phyloP scores from a whole-genome alignment of 2,888 invertebrate genomes.

The Heliconius ismenius region DNA sequence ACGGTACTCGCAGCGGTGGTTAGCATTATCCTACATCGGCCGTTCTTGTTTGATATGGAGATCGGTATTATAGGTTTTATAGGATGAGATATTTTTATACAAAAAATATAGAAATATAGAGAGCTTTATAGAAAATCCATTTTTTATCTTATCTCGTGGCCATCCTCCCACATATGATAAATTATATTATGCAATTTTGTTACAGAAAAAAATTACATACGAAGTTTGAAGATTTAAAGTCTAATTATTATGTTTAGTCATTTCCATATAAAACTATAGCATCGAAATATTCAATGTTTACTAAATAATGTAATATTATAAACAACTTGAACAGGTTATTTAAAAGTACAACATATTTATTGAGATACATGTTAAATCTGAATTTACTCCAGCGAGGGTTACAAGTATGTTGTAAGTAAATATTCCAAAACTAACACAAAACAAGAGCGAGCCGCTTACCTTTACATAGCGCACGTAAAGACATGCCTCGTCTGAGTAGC shows the following conservation, averaged over 20 bases:
- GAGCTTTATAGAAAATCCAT: not conserved
- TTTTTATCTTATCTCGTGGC: not conserved
- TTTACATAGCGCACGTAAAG: not conserved
- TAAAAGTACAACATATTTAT: not conserved
- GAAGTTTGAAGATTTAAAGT: no score
- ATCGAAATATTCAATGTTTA: not conserved
- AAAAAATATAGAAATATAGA: not conserved
- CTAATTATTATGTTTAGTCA: no score
- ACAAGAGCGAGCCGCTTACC: slow-evolving; percentile 1
- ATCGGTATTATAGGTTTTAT: slow-evolving; percentile 4
- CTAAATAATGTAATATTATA: not conserved
- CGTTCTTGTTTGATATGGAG: slow-evolving; percentile 29
- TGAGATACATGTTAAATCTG: not conserved
- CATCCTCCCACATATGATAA: no score
- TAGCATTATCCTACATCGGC: slow-evolving; percentile 27
- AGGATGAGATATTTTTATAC: slow-evolving; percentile 4
- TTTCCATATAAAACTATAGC: not conserved
- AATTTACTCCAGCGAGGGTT: not conserved
- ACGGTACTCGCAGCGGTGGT: slow-evolving; percentile 65
- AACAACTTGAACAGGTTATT: not conserved
- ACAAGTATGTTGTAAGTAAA: slow-evolving; percentile 10
- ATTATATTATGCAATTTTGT: no score
- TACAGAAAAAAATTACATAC: no score
- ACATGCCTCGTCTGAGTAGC: slow-evolving; percentile 1
- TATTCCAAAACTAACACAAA: slow-evolving; percentile 13